Evolutionary conservation across 1,140 invertebrate species (phyloP), one percentile per base, ranked within the genome.

Genomic region (Mercenaria mercenaria): DNA sequence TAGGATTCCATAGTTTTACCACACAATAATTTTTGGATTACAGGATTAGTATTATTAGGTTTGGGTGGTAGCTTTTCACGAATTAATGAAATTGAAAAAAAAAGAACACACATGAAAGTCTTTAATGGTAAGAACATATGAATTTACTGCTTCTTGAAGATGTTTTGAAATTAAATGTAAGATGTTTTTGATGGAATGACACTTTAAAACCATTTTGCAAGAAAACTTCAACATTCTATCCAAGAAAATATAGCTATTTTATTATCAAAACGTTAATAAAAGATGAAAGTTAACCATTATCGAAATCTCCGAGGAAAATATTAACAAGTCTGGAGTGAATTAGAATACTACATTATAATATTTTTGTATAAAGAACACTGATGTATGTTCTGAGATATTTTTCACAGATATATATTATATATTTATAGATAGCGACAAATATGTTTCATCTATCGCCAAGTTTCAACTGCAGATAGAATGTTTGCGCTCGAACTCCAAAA

Each of bases 261-360:
- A 77, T 77, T 52, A 77, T 77, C 26, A 52, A 29, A 77, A 77
- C 43, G n/a, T 41, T 77, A 39, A 72, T 52, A 52, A 77, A 52
- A 77, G 47, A 47, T 77, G 67, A 41, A 72, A 52, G 74, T 77
- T 77, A 47, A 77, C 47, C 41, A 77, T 50, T 47, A 77, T 50
- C 74, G 50, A 77, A 77, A 77, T 77, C 41, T 77, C 74, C 6
- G 15, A 29, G 29, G 50, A 10, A 52, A 50, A 77, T 50, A 50
- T 50, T 50, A 77, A 52, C 26, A 52, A 77, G 39, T 77, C 37
- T 77, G 74, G 74, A 15, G 29, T 23, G 18, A 77, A 52, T 77
- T 77, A 77, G 26, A 77, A 77, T 52, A 47, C n/a, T 50, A 77
- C 43, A 77, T 77, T 77, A 77, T 50, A 52, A 77, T 50, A 52